Evolutionary conservation across 2,888 invertebrate species (phyloP).

Genomic region (Epirrhoe alternata): DNA sequence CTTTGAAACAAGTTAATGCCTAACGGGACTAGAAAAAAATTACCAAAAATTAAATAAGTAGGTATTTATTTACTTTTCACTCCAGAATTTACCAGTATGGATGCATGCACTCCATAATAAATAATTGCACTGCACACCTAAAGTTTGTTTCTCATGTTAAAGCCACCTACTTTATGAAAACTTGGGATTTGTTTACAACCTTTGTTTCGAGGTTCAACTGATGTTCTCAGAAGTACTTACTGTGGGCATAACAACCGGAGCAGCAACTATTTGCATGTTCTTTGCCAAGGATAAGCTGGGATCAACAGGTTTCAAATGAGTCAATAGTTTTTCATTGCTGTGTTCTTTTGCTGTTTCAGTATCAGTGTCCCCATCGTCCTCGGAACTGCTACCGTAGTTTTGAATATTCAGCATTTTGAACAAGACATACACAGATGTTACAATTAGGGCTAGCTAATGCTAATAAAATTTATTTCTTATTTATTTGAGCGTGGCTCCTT

Average conservation of each 20-base stretch:
- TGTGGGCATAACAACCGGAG: slow-evolving; percentile 93
- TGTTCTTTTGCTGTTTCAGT: slow-evolving; percentile 63
- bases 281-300: slow-evolving; percentile 86
- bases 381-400: slow-evolving; percentile 90
- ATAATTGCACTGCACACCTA: no score
- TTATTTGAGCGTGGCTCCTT: not conserved
- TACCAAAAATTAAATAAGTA: no score
- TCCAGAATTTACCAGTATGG: no score
- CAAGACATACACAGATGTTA: slow-evolving; percentile 18
- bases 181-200: slow-evolving; percentile 3
- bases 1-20: no score
- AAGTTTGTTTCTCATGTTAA: no score
- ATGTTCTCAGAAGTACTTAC: slow-evolving; percentile 75
- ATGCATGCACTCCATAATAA: no score
- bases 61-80: no score
- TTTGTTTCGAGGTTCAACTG: not conserved
- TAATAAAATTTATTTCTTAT: not conserved
- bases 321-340: slow-evolving; percentile 72
- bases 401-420: slow-evolving; percentile 88
- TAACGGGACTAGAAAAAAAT: no score
- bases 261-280: slow-evolving; percentile 90
- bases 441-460: not conserved
- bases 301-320: slow-evolving; percentile 85
- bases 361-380: slow-evolving; percentile 86
- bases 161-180: not conserved